Conservation (phyloP, 2,888 invertebrate genomes). For the Rhabditoides inermis region DNA sequence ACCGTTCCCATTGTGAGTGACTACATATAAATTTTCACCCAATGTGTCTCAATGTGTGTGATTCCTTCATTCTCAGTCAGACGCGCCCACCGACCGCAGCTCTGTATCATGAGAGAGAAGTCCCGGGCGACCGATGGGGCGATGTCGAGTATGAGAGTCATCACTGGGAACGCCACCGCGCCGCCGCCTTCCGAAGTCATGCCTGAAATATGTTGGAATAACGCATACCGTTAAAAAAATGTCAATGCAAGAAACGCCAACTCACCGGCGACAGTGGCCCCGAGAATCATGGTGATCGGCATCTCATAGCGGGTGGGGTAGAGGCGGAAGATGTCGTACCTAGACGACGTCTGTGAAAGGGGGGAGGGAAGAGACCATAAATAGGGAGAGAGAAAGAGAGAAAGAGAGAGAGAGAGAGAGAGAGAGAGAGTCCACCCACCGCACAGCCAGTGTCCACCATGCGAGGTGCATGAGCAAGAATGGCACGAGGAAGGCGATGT, state of each 20-base stretch:
- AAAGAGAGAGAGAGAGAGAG: no score
- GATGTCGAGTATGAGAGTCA: slow-evolving; percentile 45
- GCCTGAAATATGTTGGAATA: slow-evolving; percentile 18
- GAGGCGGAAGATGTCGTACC: slow-evolving; percentile 38
- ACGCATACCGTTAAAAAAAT: no score
- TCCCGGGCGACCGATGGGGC: slow-evolving; percentile 39
- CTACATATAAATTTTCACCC: no score
- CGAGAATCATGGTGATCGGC: slow-evolving; percentile 51
- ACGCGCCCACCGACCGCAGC: slow-evolving; percentile 33
- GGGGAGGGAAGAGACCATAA: no score
- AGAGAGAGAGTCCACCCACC: no score
- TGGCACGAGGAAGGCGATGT: slow-evolving; percentile 34
- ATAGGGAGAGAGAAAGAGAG: no score
- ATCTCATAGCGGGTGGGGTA: slow-evolving; percentile 49
- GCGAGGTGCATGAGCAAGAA: slow-evolving; percentile 30
- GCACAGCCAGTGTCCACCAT: no score
- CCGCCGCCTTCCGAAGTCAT: slow-evolving; percentile 49
- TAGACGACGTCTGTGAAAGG: slow-evolving; percentile 38
- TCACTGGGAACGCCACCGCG: slow-evolving; percentile 48
- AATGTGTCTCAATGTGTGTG: no score
- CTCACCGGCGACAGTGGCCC: slow-evolving; percentile 47
- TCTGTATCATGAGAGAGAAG: slow-evolving; percentile 46
- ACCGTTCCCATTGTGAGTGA: no score
- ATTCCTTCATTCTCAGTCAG: no score
- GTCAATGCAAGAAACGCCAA: no score